These are phyloP conservation scores for Staurois parvus DNA, from an alignment of 2,797 vertebrate genomes.

Conservation along the genomic window DNA sequence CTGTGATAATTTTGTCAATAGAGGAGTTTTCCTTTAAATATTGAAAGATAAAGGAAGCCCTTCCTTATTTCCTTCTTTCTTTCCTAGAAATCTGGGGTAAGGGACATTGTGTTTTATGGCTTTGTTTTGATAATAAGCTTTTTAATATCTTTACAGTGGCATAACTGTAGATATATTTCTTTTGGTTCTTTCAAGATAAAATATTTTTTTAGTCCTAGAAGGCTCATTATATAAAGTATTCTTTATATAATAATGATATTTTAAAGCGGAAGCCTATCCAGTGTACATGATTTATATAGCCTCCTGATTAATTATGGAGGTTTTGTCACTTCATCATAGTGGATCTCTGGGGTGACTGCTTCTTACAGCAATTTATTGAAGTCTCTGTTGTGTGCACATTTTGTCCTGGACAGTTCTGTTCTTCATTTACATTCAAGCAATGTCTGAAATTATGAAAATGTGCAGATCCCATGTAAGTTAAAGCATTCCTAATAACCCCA, in stretches of 20 bases:
- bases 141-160: background rate
- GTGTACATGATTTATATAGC: constrained; percentile 16
- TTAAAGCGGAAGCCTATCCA: background rate
- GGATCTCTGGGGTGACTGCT: constrained; percentile 41
- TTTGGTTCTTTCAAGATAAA: background rate
- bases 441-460: constrained; percentile 52
- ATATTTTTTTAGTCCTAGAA: background rate
- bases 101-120: too few species aligned
- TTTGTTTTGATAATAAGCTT: background rate
- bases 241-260: background rate
- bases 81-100: too few species aligned
- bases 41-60: too few species aligned
- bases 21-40: too few species aligned
- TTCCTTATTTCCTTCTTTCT: too few species aligned
- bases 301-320: constrained; percentile 26
- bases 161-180: background rate
- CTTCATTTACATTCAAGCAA: constrained; percentile 55
- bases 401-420: constrained; percentile 15
- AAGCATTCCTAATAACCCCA: constrained; percentile 52
- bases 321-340: constrained; percentile 25
- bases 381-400: constrained; percentile 24
- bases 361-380: constrained; percentile 26
- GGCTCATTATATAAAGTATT: background rate
- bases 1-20: too few species aligned
- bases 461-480: constrained; percentile 51